phyloP scores from a whole-genome alignment of 1,140 invertebrate species.

The Lysiphlebus fabarum region DNA sequence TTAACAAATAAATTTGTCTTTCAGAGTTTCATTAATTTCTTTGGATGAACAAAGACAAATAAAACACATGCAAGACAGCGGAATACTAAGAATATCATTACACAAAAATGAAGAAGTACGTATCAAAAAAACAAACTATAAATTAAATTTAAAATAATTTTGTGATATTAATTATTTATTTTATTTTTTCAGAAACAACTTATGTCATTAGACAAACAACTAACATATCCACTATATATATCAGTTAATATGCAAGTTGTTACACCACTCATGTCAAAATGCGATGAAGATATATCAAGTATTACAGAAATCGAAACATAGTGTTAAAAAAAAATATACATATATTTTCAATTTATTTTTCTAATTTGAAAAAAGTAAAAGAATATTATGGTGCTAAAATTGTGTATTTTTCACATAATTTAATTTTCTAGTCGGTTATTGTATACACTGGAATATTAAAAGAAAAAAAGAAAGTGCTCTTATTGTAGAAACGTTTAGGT shows the following conservation, averaged over 20 bases:
- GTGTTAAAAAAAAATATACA: constrained; percentile 13
- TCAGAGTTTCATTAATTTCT: constrained; percentile 62
- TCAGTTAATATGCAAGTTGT: constrained; percentile 69
- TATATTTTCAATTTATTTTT: constrained; percentile 1
- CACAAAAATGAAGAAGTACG: constrained; percentile 64
- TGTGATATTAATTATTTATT: constrained; percentile 6
- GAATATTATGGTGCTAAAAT: not conserved
- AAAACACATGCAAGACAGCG: constrained; percentile 61
- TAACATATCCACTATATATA: constrained; percentile 66
- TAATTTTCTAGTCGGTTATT: too few species aligned
- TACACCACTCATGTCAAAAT: constrained; percentile 49
- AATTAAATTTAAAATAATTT: constrained; percentile 16
- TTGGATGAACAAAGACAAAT: constrained; percentile 67
- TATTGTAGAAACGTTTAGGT: too few species aligned
- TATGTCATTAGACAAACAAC: constrained; percentile 61
- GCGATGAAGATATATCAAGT: constrained; percentile 33
- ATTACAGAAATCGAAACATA: constrained; percentile 32
- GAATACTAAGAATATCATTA: constrained; percentile 59
- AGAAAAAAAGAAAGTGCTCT: not conserved
- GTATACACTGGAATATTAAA: not conserved
- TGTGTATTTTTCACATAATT: too few species aligned
- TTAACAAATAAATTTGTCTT: constrained; percentile 35
- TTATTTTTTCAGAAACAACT: constrained; percentile 54
- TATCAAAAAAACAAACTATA: too few species aligned
- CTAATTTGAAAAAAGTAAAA: constrained; percentile 7